A percentile compares a stretch with the other conserved stretches of the same genome.
These are phyloP conservation scores for Aselliscus stoliczkanus DNA, from an alignment of 2,797 vertebrate species.

Conservation along the genomic window DNA sequence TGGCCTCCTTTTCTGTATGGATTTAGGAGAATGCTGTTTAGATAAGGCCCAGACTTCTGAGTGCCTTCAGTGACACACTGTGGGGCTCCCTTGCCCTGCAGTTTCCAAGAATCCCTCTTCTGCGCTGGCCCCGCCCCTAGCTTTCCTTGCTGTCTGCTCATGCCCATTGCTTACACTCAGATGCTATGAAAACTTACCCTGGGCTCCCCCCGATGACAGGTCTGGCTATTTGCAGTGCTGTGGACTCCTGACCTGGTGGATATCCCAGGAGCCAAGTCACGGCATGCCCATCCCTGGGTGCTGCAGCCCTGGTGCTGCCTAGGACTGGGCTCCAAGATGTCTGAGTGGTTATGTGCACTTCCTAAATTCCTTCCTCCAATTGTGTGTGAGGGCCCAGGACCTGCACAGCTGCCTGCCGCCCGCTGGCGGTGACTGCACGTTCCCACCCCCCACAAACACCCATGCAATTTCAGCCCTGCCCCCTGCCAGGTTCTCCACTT, in stretches of 20 bases:
- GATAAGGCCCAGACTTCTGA: background rate
- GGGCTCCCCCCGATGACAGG: background rate
- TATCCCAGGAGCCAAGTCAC: background rate
- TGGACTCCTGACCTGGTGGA: background rate
- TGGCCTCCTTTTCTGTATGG: background rate
- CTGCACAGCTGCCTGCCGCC: background rate
- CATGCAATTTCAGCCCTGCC: background rate
- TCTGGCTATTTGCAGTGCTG: background rate
- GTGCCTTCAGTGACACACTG: background rate
- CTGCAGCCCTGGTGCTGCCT: background rate
- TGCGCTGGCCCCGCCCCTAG: background rate
- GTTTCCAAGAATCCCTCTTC: background rate
- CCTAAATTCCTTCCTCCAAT: slow-evolving; percentile 64
- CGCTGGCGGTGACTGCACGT: background rate
- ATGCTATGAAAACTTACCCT: slow-evolving; percentile 43
- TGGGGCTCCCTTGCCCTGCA: background rate
- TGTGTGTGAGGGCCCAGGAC: slow-evolving; percentile 30
- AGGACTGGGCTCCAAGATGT: background rate
- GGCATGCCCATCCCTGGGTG: background rate
- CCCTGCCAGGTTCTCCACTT: background rate
- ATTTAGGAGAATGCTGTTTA: background rate
- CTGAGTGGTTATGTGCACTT: slow-evolving; percentile 42
- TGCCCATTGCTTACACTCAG: background rate
- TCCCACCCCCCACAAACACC: background rate
- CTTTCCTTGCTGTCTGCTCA: background rate